Conservation (phyloP, 2,888 invertebrate genomes). For the Hyles lineata region DNA sequence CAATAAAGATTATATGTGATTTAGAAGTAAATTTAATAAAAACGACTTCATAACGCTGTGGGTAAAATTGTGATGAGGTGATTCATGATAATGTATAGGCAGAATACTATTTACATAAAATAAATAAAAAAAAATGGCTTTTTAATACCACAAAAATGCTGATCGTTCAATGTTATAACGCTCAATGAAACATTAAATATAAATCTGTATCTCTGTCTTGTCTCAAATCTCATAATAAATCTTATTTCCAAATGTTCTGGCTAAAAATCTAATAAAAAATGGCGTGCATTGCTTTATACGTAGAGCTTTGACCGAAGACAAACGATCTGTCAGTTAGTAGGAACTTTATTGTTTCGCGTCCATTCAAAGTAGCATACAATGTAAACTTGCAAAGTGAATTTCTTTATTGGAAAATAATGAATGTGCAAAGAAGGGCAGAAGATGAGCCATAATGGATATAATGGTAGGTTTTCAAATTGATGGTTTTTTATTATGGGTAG, state of each 20-base stretch:
- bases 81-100: too few species aligned
- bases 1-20: neutral
- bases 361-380: constrained; percentile 1
- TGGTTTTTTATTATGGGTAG: too few species aligned
- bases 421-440: neutral
- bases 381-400: neutral
- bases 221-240: neutral
- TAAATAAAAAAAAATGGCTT: too few species aligned
- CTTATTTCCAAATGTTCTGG: neutral
- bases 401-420: constrained; percentile 1
- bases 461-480: neutral
- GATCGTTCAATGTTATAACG: too few species aligned
- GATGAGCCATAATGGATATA: neutral
- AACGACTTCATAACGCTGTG: too few species aligned
- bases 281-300: neutral
- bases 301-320: constrained; percentile 7
- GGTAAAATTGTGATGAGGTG: too few species aligned
- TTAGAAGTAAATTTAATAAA: too few species aligned
- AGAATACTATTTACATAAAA: too few species aligned
- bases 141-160: too few species aligned
- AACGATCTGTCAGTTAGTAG: neutral
- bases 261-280: neutral
- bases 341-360: neutral
- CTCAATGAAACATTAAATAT: too few species aligned
- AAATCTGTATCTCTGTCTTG: too few species aligned